phyloP scores from a whole-genome alignment of 64 coral and sea anemone genomes.

The Dendrophyllia cribrosa region DNA sequence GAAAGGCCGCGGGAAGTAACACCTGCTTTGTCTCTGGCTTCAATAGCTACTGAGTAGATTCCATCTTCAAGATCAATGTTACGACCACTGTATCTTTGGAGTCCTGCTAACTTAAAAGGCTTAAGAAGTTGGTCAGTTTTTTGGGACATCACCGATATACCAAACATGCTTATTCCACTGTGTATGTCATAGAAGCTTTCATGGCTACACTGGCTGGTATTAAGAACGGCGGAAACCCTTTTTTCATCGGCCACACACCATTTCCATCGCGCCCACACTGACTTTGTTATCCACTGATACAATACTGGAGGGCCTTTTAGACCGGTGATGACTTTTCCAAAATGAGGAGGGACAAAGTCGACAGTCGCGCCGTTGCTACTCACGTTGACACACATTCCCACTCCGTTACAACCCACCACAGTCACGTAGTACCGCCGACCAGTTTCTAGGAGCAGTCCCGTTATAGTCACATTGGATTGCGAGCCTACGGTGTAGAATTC shows the following conservation, averaged over 20 bases:
- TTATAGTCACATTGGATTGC: slow-evolving; percentile 46
- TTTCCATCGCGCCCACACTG: slow-evolving; percentile 93
- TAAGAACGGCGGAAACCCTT: background rate
- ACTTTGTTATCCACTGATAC: slow-evolving; percentile 85
- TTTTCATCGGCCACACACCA: slow-evolving; percentile 87
- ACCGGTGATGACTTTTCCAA: slow-evolving; percentile 79
- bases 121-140: slow-evolving; percentile 40
- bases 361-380: slow-evolving; percentile 90
- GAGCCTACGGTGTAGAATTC: slow-evolving; percentile 49
- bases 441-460: slow-evolving; percentile 68
- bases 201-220: slow-evolving; percentile 51
- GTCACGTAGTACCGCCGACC: slow-evolving; percentile 78
- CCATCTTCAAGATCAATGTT: slow-evolving; percentile 81
- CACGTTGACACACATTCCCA: slow-evolving; percentile 85
- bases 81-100: slow-evolving; percentile 60
- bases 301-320: slow-evolving; percentile 68
- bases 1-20: slow-evolving; percentile 55
- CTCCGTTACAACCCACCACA: slow-evolving; percentile 90
- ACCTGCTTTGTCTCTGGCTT: slow-evolving; percentile 90
- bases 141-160: slow-evolving; percentile 79
- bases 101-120: slow-evolving; percentile 66
- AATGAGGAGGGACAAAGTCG: slow-evolving; percentile 86
- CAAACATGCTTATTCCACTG: slow-evolving; percentile 84
- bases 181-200: slow-evolving; percentile 83
- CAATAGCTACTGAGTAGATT: slow-evolving; percentile 78